Evolutionary conservation across 2,113 vertebrate genomes (phyloP), one percentile per base, ranked within the genome.

Genomic region (Embiotoca jacksoni): DNA sequence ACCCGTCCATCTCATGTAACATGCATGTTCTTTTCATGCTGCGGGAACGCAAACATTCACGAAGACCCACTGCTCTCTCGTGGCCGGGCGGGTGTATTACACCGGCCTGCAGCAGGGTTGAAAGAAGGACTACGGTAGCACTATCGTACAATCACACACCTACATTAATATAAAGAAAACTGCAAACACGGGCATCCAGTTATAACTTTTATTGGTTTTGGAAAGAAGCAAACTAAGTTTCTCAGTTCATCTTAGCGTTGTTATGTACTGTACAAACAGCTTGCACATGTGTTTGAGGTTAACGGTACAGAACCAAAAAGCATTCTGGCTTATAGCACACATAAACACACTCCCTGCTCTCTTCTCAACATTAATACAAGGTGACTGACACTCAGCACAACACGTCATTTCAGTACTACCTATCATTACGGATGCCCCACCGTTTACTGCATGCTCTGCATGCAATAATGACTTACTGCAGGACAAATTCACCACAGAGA

Each of bases 141-240:
- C 9, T 50, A 6, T 50, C 6, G 41, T 23, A 23, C 23, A 23
- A 23, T 23, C 0, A 49, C 6, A 44, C 6, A 67, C 39, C 37
- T n/a, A 56, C 7, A 14, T 23, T 10, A 14, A 54, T 3, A 62
- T 2, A 41, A 81, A 74, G 3, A 82, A 69, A 69, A 80, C 7
- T 5, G 15, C 32, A 70, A 56, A 76, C 61, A 31, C 33, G 67
- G 47, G 32, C n/a, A 46, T 89, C 89, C 90, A 88, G 81, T 90
- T 92, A 94, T 81, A 85, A 88, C 77, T 93, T 94, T 95, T 94
- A 95, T 93, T 95, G 93, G 87, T 92, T 94, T 91, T 93, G 92
- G 90, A 93, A 93, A 94, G 92, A 93, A 94, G 92, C 92, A 92
- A 93, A 92, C 82, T 91, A 89, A 87, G 81, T 90, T 89, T 88